Evolutionary conservation across 2,113 vertebrate species (phyloP), one percentile per base, ranked within the genome.

Genomic region (Colaptes auratus): DNA sequence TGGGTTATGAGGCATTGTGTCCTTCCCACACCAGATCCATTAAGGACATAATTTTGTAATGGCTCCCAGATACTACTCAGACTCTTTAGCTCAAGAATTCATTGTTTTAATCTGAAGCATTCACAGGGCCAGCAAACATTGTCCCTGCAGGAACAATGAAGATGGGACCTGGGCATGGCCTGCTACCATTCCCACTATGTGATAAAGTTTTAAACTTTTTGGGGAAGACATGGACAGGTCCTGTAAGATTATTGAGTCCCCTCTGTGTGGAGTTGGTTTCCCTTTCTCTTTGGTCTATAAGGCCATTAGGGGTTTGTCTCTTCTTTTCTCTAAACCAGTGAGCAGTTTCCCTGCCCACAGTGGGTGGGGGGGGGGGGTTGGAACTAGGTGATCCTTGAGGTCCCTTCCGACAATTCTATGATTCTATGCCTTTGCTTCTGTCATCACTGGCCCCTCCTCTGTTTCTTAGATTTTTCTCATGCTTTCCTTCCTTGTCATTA

Each of bases 401-500:
- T 44, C 42, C 42, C 15, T 44, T 44, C 42, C 15, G 15, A 44
- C 14, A 44, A 44, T 44, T 44, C 42, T 44, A 44, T 14, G 42
- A 44, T 44, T 44, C 42, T 67, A 82, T 13, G 21, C 58, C 30
- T 74, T 80, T 77, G 48, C 48, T 89, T 92, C 84, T 82, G 46
- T 56, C 50, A 24, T 63, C 70, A 33, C 50, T 67, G 19, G 21
- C 25, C 59, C 59, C 66, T 84, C 74, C 91, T 91, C 33, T 42
- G 33, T 86, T 74, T 85, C 71, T 92, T 91, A 81, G 15, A 3
- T 63, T 84, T 86, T 83, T 86, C 84, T 21, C 10, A 1, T 28
- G 36, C 58, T 79, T 94, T 92, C 75, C 61, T 95, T 96, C 76
- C 65, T 69, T 92, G 90, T 94, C 94, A 92, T 95, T 95, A 93